Percentiles rank a stretch among this genome's conserved stretches.
Conservation (phyloP, 2,113 vertebrate species). For the Rhinopomastus cyanomelas region DNA sequence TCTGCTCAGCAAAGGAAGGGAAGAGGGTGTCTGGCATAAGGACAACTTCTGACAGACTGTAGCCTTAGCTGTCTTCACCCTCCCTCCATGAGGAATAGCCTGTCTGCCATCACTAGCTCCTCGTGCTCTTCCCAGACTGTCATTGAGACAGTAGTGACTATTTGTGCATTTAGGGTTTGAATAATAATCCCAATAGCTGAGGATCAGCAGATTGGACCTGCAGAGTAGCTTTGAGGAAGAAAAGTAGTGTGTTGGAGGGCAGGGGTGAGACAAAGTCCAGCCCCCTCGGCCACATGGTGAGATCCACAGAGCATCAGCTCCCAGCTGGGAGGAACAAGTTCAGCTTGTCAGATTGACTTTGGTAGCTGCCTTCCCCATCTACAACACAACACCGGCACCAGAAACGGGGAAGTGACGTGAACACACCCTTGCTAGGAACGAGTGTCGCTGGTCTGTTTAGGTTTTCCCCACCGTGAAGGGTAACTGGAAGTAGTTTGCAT, state of each 20-base stretch:
- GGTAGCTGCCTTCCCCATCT: not conserved
- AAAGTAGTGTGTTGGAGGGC: not conserved
- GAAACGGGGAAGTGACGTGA: not conserved
- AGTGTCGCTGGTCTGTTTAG: not conserved
- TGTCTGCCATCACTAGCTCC: not conserved
- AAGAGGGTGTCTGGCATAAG: not conserved
- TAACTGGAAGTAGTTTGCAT: not conserved
- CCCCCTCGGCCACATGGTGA: not conserved
- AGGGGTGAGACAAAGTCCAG: not conserved
- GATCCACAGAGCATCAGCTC: not conserved
- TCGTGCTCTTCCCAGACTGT: conserved; percentile 9
- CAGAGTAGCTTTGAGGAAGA: conserved; percentile 2
- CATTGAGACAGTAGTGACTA: not conserved
- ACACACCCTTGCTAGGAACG: not conserved
- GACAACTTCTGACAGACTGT: conserved; percentile 10
- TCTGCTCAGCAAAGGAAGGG: not conserved
- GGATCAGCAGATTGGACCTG: not conserved
- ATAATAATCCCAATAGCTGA: not conserved
- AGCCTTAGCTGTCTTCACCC: conserved; percentile 13
- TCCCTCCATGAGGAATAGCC: conserved; percentile 10
- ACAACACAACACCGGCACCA: not conserved
- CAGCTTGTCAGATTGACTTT: not conserved
- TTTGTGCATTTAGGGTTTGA: not conserved
- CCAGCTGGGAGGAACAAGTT: conserved; percentile 1
- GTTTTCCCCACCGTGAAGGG: not conserved